These are phyloP conservation scores for Macrotrachela quadricornifera DNA, from an alignment of 1,140 invertebrate genomes.

Conservation along the genomic window DNA sequence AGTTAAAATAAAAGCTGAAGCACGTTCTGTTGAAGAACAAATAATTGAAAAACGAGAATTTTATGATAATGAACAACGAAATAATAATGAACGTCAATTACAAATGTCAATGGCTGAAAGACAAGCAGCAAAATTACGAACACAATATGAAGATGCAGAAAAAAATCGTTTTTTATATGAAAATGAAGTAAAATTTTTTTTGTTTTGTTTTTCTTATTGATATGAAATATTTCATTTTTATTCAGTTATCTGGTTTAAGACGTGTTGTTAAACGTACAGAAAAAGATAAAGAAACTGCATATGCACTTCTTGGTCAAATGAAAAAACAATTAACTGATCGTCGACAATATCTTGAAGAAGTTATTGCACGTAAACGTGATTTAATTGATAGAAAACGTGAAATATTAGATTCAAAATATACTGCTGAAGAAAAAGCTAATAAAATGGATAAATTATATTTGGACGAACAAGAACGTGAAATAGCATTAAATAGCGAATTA, in stretches of 20 bases:
- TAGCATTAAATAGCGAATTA: conserved; percentile 18
- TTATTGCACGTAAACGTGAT: conserved; percentile 17
- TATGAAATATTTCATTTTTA: conserved; percentile 17
- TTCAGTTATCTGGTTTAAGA: neutral
- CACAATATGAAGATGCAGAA: conserved; percentile 14
- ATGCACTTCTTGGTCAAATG: no score
- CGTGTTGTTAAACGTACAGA: neutral
- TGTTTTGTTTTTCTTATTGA: conserved; percentile 17
- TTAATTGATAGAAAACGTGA: conserved; percentile 24
- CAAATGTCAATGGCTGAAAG: conserved; percentile 24
- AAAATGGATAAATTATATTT: conserved; percentile 24
- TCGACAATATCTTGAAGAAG: conserved; percentile 10
- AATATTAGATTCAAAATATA: conserved; percentile 19
- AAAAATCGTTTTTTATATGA: conserved; percentile 15
- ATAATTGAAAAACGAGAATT: conserved; percentile 26
- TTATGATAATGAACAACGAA: conserved; percentile 24
- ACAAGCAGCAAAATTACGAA: conserved; percentile 15
- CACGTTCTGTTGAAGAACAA: conserved; percentile 18
- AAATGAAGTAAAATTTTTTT: conserved; percentile 19
- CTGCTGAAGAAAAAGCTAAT: conserved; percentile 23
- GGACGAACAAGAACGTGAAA: conserved; percentile 20
- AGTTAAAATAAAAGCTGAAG: conserved; percentile 18
- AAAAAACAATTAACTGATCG: neutral
- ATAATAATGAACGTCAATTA: conserved; percentile 25
- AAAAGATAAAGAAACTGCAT: no score